Evolutionary conservation across 2,888 invertebrate species (phyloP).

Genomic region (Dicranocentrus wangi): DNA sequence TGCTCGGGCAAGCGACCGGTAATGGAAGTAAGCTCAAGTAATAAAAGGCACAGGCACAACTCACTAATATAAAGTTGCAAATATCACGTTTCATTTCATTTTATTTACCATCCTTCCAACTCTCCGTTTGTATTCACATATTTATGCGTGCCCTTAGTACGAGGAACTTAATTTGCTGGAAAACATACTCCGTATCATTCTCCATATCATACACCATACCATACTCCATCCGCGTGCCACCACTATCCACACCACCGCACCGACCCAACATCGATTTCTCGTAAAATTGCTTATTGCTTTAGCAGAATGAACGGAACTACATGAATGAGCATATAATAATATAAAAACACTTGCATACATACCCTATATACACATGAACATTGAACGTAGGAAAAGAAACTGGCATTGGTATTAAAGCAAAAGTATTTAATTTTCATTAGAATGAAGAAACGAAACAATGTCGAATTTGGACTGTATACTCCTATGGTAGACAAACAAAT

Average conservation of each 20-base stretch:
- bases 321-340: background rate
- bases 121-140: background rate
- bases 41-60: slow-evolving; percentile 30
- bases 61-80: slow-evolving; percentile 54
- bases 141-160: background rate
- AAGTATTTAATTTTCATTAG: slow-evolving; percentile 22
- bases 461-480: background rate
- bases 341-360: slow-evolving; percentile 43
- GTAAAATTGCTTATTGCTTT: slow-evolving; percentile 52
- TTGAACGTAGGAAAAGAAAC: background rate
- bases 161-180: background rate
- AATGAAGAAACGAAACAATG: background rate
- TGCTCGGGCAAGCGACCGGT: background rate
- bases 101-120: slow-evolving; percentile 36
- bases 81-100: slow-evolving; percentile 62
- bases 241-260: too few species aligned
- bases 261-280: slow-evolving; percentile 37
- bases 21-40: slow-evolving; percentile 32
- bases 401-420: background rate
- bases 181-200: background rate
- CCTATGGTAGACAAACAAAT: background rate
- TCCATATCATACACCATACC: background rate
- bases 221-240: slow-evolving; percentile 35
- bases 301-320: slow-evolving; percentile 6
- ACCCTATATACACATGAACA: background rate